Evolutionary conservation across 2,888 invertebrate genomes (phyloP).

Genomic region (Chalcosyrphus nemorum): DNA sequence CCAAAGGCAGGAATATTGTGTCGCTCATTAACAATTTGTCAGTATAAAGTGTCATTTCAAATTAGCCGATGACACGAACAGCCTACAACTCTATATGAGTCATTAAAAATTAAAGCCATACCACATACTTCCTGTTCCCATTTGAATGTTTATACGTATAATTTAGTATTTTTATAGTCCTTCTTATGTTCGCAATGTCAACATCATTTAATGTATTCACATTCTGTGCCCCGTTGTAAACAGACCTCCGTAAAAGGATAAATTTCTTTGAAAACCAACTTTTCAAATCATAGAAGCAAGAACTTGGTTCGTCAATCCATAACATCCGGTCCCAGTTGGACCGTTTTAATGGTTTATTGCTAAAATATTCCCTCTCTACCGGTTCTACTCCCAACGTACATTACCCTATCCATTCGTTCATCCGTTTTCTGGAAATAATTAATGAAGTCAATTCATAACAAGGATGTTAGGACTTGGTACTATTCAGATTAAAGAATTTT

Average conservation of each 20-base stretch:
- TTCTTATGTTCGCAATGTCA: not conserved
- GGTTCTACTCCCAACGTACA: not conserved
- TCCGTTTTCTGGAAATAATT: conserved; percentile 44
- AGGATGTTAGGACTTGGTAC: conserved; percentile 20
- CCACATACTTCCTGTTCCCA: not conserved
- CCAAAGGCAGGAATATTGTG: not conserved
- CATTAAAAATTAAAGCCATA: conserved; percentile 13
- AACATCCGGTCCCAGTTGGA: conserved; percentile 33
- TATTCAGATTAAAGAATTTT: conserved; percentile 15
- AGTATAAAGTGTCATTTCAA: not conserved
- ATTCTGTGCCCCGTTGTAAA: not conserved
- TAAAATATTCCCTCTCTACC: conserved; percentile 25
- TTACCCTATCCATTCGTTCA: conserved; percentile 6
- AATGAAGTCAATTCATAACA: conserved; percentile 52
- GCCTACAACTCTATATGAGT: not conserved
- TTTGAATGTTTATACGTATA: not conserved
- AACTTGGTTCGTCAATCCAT: conserved; percentile 39
- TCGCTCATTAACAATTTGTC: conserved; percentile 5
- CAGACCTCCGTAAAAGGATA: not conserved
- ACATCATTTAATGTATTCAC: not conserved
- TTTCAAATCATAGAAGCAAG: conserved; percentile 16
- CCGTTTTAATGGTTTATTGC: conserved; percentile 41
- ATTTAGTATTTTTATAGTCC: not conserved
- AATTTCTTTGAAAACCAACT: not conserved
- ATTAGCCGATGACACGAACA: conserved; percentile 2